phyloP scores from a whole-genome alignment of 2,797 vertebrate species.

The Ibycter americanus region DNA sequence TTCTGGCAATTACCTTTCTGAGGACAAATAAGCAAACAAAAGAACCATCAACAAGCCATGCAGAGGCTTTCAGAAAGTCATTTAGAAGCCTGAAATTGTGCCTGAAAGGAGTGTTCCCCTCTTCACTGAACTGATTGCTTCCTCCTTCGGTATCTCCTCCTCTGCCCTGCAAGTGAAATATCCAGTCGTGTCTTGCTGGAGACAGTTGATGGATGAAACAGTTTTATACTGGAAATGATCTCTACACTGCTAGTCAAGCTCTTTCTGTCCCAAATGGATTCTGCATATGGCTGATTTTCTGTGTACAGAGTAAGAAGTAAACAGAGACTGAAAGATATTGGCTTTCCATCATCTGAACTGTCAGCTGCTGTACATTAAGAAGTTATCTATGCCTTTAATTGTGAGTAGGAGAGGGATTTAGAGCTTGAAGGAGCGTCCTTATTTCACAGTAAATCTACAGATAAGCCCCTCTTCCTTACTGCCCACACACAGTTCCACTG shows the following conservation, averaged over 20 bases:
- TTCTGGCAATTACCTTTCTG: background rate
- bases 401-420: conserved; percentile 56
- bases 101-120: background rate
- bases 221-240: background rate
- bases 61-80: background rate
- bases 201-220: background rate
- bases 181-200: background rate
- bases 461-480: conserved; percentile 25
- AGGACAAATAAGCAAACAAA: background rate
- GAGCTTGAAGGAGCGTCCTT: background rate
- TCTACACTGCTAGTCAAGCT: background rate
- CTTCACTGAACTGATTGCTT: background rate
- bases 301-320: background rate
- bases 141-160: background rate
- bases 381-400: conserved; percentile 66
- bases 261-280: conserved; percentile 5
- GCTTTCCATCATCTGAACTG: conserved; percentile 40
- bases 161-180: background rate
- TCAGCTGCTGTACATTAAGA: conserved; percentile 36
- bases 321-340: conserved; percentile 44
- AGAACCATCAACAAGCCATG: background rate
- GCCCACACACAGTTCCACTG: background rate
- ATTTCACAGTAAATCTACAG: conserved; percentile 29
- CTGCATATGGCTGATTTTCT: conserved; percentile 10
- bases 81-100: background rate